Conservation (phyloP, 2,888 invertebrate genomes). For the Xylocampa areola region DNA sequence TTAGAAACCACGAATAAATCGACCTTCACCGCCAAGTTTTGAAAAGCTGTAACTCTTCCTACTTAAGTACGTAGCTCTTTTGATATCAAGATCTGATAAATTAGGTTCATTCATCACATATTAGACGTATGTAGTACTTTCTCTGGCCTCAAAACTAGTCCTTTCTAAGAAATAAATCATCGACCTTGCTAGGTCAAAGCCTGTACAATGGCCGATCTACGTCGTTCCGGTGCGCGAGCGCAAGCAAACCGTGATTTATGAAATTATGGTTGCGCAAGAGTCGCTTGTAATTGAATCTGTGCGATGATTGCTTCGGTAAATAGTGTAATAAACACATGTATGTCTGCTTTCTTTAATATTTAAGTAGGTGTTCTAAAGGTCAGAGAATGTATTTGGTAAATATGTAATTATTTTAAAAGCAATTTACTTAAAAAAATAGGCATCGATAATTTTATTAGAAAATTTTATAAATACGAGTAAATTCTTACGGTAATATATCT, state of each 20-base stretch:
- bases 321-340: conserved; percentile 13
- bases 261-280: conserved; percentile 55
- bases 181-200: conserved; percentile 66
- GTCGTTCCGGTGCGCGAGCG: conserved; percentile 49
- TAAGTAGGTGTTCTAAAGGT: not conserved
- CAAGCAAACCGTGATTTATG: conserved; percentile 50
- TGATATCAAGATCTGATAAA: conserved; percentile 24
- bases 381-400: not conserved
- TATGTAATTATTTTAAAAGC: no score
- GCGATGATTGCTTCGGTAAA: conserved; percentile 41
- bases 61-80: not conserved
- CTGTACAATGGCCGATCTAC: conserved; percentile 40
- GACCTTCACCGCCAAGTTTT: conserved; percentile 31
- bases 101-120: conserved; percentile 25
- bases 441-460: no score
- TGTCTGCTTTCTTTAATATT: conserved; percentile 29
- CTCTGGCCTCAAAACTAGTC: conserved; percentile 51
- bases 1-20: conserved; percentile 16
- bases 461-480: no score
- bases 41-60: conserved; percentile 3
- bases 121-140: conserved; percentile 40
- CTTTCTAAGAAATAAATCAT: conserved; percentile 61
- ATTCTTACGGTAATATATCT: no score
- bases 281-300: conserved; percentile 49
- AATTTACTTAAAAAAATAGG: no score